Percentiles rank a stretch among this genome's conserved stretches.
These are phyloP conservation scores for Halyomorpha halys DNA, from an alignment of 1,140 invertebrate genomes.

Conservation along the genomic window DNA sequence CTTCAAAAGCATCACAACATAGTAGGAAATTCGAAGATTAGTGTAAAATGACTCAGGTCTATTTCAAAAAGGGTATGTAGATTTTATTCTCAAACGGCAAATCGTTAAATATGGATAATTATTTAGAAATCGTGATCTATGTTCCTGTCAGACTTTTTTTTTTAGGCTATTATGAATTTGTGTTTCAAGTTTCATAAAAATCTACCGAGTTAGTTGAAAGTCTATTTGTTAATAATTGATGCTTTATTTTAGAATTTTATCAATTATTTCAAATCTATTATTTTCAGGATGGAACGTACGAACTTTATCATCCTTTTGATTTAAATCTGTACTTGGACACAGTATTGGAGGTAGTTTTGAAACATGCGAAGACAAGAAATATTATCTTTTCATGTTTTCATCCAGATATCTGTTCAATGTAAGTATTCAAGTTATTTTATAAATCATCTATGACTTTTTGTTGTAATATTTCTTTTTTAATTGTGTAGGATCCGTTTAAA, in stretches of 20 bases:
- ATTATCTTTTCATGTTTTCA: constrained; percentile 92
- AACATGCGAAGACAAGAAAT: constrained; percentile 61
- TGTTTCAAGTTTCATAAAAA: no score
- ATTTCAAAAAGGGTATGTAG: no score
- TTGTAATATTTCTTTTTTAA: not conserved
- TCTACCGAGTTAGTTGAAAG: no score
- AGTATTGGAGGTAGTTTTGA: constrained; percentile 65
- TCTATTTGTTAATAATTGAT: not conserved
- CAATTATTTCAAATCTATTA: not conserved
- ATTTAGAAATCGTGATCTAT: no score
- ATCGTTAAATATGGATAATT: no score
- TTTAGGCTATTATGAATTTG: no score
- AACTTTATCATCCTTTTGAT: constrained; percentile 79
- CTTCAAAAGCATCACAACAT: no score
- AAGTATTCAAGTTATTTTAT: constrained; percentile 31
- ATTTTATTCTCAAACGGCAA: no score
- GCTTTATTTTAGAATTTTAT: no score
- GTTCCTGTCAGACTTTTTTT: no score
- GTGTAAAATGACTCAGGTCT: no score
- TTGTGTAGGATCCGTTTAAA: constrained; percentile 63
- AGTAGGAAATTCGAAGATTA: no score
- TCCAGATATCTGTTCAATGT: constrained; percentile 87
- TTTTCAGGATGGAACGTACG: constrained; percentile 66
- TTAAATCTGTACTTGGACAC: constrained; percentile 83
- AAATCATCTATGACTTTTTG: not conserved